phyloP scores from a whole-genome alignment of 1,140 invertebrate species.

The Dryas iulia region DNA sequence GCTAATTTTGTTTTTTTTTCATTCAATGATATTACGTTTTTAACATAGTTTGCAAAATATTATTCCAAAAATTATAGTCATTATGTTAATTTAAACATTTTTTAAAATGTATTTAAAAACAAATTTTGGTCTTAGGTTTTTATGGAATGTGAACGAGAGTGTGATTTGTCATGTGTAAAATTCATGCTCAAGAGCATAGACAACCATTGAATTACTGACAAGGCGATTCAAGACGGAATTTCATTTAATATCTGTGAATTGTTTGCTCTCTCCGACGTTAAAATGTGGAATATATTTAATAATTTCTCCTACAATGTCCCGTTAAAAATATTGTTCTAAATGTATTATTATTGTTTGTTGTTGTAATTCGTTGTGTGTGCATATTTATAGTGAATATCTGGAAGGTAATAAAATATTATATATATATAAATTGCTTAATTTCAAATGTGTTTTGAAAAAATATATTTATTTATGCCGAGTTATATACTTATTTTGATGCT shows the following conservation, averaged over 20 bases:
- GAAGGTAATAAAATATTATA: slow-evolving; percentile 28
- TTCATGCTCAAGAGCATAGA: neutral
- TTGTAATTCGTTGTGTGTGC: slow-evolving; percentile 10
- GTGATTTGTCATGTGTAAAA: neutral
- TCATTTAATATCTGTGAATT: slow-evolving; percentile 35
- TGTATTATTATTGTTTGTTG: slow-evolving; percentile 38
- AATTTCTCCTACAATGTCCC: slow-evolving; percentile 41
- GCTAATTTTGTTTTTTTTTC: no score
- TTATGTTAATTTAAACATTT: no score
- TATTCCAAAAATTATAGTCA: no score
- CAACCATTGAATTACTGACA: slow-evolving; percentile 13
- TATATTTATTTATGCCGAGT: slow-evolving; percentile 9
- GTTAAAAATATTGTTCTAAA: slow-evolving; percentile 46
- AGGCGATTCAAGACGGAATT: neutral
- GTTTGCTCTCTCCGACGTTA: slow-evolving; percentile 38
- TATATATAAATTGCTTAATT: slow-evolving; percentile 11
- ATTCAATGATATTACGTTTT: no score
- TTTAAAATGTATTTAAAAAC: no score
- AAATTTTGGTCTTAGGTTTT: no score
- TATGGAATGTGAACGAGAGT: neutral
- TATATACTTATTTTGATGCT: neutral
- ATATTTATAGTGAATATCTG: slow-evolving; percentile 6
- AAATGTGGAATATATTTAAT: slow-evolving; percentile 50
- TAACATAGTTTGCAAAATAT: no score
- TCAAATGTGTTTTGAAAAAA: slow-evolving; percentile 30